These are phyloP conservation scores for Pteruthius melanotis DNA, from an alignment of 2,113 vertebrate species.

Conservation along the genomic window DNA sequence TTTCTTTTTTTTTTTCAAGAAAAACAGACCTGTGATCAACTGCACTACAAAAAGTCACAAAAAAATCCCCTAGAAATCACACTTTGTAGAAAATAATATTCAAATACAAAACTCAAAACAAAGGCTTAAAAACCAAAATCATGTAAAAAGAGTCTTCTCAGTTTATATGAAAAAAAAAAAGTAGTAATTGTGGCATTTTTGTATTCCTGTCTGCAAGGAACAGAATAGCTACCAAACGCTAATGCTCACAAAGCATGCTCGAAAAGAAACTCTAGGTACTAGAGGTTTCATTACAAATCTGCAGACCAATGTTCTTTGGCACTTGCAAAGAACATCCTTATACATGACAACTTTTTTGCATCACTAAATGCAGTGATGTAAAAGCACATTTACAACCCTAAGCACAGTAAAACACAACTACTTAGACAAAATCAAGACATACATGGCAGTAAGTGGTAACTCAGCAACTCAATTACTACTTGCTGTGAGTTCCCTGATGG, in stretches of 20 bases:
- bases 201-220: neutral
- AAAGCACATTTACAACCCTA: neutral
- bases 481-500: neutral
- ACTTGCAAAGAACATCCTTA: neutral
- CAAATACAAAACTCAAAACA: neutral
- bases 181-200: neutral
- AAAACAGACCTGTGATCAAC: neutral
- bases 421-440: neutral
- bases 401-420: neutral
- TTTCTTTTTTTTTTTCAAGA: neutral
- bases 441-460: neutral
- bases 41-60: neutral
- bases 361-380: neutral
- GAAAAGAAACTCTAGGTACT: neutral
- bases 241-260: neutral
- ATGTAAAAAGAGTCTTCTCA: neutral
- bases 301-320: neutral
- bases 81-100: neutral
- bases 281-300: neutral
- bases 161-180: neutral
- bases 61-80: neutral
- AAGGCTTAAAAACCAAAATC: neutral
- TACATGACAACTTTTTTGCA: neutral
- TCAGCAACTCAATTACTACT: neutral
- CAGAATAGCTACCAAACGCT: neutral